Conservation (phyloP, 2,888 invertebrate species). For the Caenorhabditis auriculariae region DNA sequence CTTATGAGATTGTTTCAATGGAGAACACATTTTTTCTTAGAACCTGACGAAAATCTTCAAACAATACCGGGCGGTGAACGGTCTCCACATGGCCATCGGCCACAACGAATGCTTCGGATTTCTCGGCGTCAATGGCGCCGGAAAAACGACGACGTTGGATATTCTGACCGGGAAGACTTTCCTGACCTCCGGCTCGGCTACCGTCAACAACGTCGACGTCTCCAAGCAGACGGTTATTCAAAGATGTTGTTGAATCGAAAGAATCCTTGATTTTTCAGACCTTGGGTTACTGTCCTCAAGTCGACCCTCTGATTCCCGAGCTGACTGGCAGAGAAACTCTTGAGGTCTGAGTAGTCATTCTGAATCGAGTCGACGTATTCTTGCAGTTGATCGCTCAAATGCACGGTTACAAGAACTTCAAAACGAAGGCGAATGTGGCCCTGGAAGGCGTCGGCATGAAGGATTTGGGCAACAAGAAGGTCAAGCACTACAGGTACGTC, state of each 20-base stretch:
- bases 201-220: conserved; percentile 37
- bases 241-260: not conserved
- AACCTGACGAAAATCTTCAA: conserved; percentile 26
- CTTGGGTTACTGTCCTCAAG: conserved; percentile 58
- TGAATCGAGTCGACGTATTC: not conserved
- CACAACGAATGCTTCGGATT: conserved; percentile 56
- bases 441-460: conserved; percentile 39
- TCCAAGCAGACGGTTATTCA: conserved; percentile 7
- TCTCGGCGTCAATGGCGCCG: conserved; percentile 50
- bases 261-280: conserved; percentile 11
- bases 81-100: conserved; percentile 40
- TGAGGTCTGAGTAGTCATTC: conserved; percentile 19
- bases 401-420: conserved; percentile 12
- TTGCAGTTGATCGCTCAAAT: conserved; percentile 27
- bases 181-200: conserved; percentile 38
- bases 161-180: conserved; percentile 47
- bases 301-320: conserved; percentile 49
- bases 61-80: conserved; percentile 34
- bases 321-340: conserved; percentile 48
- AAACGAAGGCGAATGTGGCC: conserved; percentile 20
- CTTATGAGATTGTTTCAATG: too few relatives aligned
- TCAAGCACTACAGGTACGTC: conserved; percentile 18
- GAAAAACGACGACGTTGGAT: conserved; percentile 58
- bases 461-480: conserved; percentile 38
- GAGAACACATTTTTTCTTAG: too few relatives aligned